Percentiles rank a stretch among this genome's conserved stretches.
These are phyloP conservation scores for Actinia tenebrosa DNA, from an alignment of 64 coral and sea anemone genomes.

Conservation along the genomic window DNA sequence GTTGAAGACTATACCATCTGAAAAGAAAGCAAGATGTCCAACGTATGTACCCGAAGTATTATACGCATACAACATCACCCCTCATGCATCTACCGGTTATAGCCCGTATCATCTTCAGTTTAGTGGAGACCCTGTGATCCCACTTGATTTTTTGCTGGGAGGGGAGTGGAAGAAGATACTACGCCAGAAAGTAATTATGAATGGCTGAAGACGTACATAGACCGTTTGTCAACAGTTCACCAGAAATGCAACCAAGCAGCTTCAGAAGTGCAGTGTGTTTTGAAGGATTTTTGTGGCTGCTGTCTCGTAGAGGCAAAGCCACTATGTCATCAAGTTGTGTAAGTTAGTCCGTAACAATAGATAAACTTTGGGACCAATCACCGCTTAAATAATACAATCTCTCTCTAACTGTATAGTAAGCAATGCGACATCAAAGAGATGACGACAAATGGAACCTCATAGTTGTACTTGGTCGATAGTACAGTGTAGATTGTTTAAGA, in stretches of 20 bases:
- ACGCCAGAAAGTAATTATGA: not conserved
- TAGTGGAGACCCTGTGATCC: not conserved
- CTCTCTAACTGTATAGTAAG: no score
- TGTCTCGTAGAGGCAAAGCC: no score
- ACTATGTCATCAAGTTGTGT: no score
- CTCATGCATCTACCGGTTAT: constrained; percentile 21
- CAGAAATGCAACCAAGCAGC: not conserved
- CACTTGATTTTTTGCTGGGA: constrained; percentile 11
- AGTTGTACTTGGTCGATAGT: no score
- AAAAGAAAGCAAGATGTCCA: constrained; percentile 24
- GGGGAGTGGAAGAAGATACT: not conserved
- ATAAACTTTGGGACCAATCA: no score
- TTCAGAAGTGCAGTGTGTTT: not conserved
- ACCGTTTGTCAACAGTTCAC: not conserved
- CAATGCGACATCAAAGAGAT: no score
- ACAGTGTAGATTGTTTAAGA: no score
- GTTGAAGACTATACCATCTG: not conserved
- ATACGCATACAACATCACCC: not conserved
- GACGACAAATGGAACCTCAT: no score
- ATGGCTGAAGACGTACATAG: not conserved
- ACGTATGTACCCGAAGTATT: not conserved
- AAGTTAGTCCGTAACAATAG: no score
- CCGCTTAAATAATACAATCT: no score
- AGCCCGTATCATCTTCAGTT: constrained; percentile 7
- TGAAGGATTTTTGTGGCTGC: no score